Conservation (phyloP, 1,140 invertebrate species). For the Tribolium castaneum region DNA sequence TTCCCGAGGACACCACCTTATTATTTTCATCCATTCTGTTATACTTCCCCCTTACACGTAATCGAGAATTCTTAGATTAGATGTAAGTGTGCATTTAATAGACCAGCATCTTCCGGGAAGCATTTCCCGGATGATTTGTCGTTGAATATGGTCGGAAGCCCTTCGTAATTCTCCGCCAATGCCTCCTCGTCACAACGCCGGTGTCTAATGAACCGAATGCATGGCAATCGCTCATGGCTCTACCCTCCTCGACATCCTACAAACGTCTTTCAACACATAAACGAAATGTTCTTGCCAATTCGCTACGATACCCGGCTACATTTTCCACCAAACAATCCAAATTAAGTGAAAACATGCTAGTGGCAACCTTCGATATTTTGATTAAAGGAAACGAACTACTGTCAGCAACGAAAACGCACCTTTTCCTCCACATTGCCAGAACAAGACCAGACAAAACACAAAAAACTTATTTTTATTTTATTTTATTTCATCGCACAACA, state of each 20-base stretch:
- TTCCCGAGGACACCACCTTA: constrained; percentile 6
- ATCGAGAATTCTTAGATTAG: constrained; percentile 12
- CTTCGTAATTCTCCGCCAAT: constrained; percentile 27
- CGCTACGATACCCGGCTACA: neutral
- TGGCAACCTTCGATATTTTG: constrained; percentile 16
- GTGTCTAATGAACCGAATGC: constrained; percentile 33
- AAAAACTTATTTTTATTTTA: constrained; percentile 15
- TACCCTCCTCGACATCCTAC: constrained; percentile 18
- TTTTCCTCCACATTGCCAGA: neutral
- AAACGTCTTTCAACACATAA: constrained; percentile 31
- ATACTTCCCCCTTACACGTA: neutral
- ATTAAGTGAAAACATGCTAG: constrained; percentile 31
- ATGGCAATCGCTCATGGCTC: constrained; percentile 30
- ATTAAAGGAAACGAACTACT: constrained; percentile 6
- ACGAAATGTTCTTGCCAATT: constrained; percentile 23
- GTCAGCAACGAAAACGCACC: neutral
- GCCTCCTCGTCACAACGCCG: constrained; percentile 23
- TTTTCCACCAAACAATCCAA: constrained; percentile 13
- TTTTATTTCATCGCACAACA: too few species aligned
- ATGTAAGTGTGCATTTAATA: constrained; percentile 31
- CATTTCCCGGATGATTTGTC: constrained; percentile 34
- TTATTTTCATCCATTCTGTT: constrained; percentile 3
- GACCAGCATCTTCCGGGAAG: constrained; percentile 30
- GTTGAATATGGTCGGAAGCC: constrained; percentile 29
- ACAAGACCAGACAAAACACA: neutral